Evolutionary conservation across 2,113 vertebrate genomes (phyloP).

Genomic region (Origma solitaria): DNA sequence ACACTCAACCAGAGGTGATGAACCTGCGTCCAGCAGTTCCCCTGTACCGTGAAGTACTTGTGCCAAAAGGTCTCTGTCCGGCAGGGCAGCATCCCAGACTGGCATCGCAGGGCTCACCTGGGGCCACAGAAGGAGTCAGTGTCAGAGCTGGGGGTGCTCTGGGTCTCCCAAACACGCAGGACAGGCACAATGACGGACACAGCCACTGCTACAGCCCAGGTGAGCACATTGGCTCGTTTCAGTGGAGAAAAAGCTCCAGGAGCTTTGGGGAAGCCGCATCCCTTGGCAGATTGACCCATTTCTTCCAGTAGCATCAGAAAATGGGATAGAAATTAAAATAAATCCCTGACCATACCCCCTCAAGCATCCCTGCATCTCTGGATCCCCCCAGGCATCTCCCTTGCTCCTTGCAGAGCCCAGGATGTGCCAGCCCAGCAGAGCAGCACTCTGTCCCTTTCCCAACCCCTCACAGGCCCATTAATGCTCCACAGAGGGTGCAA

Average conservation of each 20-base stretch:
- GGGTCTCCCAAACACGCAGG: not conserved
- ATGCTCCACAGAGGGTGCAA: not conserved
- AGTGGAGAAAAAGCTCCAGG: not conserved
- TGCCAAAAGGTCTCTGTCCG: not conserved
- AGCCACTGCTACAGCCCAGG: accelerated
- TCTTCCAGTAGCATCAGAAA: not conserved
- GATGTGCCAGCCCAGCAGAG: accelerated
- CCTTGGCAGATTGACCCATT: not conserved
- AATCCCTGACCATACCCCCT: not conserved
- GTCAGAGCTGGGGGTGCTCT: not conserved
- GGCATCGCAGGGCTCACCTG: not conserved
- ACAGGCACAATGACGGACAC: accelerated
- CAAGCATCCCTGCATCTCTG: not conserved
- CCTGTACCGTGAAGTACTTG: accelerated
- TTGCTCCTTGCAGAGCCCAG: not conserved
- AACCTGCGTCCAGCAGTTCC: accelerated
- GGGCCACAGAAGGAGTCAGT: not conserved
- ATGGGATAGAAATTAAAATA: not conserved
- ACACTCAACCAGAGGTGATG: accelerated
- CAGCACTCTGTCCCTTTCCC: not conserved
- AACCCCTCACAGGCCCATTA: not conserved
- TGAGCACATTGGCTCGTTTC: accelerated
- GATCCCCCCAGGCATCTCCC: not conserved
- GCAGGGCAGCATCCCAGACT: not conserved
- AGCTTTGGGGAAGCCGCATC: not conserved